Conservation (phyloP, 2,113 vertebrate genomes). For the Rallus limicola region DNA sequence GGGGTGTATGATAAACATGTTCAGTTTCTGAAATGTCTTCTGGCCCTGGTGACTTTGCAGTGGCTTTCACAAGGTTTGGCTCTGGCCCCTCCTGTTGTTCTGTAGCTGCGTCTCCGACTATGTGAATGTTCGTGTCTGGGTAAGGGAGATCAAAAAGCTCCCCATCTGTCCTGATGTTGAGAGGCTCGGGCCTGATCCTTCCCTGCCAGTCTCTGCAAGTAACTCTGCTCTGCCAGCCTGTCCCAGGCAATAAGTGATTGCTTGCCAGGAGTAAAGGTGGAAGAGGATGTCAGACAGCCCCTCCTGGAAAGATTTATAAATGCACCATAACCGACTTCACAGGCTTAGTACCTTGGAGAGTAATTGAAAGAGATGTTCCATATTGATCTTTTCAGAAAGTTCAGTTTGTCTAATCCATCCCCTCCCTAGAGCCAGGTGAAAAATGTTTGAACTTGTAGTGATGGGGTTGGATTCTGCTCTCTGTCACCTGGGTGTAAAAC, state of each 20-base stretch:
- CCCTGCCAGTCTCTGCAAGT: rapidly evolving
- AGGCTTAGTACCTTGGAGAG: constrained; percentile 59
- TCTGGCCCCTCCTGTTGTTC: not conserved
- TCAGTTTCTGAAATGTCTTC: not conserved
- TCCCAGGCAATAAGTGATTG: not conserved
- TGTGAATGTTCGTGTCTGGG: not conserved
- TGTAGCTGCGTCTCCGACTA: not conserved
- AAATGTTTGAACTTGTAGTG: constrained; percentile 53
- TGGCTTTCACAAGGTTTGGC: not conserved
- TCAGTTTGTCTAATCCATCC: constrained; percentile 66
- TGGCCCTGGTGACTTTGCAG: not conserved
- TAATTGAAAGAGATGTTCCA: constrained; percentile 71
- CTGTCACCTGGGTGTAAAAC: not conserved
- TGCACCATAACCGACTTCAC: constrained; percentile 60
- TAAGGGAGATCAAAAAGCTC: not conserved
- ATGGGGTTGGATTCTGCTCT: constrained; percentile 18
- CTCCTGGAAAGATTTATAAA: constrained; percentile 66
- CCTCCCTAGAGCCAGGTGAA: constrained; percentile 14
- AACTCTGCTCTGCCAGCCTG: not conserved
- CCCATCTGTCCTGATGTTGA: not conserved
- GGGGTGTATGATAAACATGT: rapidly evolving
- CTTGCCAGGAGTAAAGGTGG: not conserved
- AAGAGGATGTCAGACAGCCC: constrained; percentile 42
- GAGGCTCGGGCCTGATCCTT: not conserved
- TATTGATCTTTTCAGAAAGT: constrained; percentile 73